phyloP scores from a whole-genome alignment of 1,140 invertebrate genomes.

The Leptonema lineaticorne region DNA sequence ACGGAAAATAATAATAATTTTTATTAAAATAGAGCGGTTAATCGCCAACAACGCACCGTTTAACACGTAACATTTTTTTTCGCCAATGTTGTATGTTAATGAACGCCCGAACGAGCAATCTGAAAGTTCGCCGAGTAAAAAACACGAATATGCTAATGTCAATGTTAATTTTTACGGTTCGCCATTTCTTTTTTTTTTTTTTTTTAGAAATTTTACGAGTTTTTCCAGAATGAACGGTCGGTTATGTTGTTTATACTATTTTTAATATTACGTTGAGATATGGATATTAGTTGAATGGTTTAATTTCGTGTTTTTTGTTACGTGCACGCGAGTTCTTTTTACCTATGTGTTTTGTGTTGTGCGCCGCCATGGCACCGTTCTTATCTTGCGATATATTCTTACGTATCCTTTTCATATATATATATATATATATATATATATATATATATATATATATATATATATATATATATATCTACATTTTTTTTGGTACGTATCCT shows the following conservation, averaged over 20 bases:
- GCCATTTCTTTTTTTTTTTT: neutral
- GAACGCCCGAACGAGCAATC: neutral
- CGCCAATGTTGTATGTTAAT: constrained; percentile 9
- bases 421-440: neutral
- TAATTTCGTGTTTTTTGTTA: neutral
- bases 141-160: constrained; percentile 18
- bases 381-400: constrained; percentile 28
- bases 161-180: constrained; percentile 16
- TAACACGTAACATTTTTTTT: neutral
- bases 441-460: no score
- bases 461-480: no score
- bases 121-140: constrained; percentile 7
- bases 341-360: no score
- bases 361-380: neutral
- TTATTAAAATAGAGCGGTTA: no score
- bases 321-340: no score
- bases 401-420: constrained; percentile 15
- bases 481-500: no score
- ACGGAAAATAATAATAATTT: no score
- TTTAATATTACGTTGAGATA: neutral
- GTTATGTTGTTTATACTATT: neutral
- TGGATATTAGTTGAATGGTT: neutral
- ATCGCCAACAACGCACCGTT: no score
- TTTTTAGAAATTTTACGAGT: no score
- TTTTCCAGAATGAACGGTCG: no score